Evolutionary conservation across 2,888 invertebrate genomes (phyloP).

Genomic region (Hipparchia semele): DNA sequence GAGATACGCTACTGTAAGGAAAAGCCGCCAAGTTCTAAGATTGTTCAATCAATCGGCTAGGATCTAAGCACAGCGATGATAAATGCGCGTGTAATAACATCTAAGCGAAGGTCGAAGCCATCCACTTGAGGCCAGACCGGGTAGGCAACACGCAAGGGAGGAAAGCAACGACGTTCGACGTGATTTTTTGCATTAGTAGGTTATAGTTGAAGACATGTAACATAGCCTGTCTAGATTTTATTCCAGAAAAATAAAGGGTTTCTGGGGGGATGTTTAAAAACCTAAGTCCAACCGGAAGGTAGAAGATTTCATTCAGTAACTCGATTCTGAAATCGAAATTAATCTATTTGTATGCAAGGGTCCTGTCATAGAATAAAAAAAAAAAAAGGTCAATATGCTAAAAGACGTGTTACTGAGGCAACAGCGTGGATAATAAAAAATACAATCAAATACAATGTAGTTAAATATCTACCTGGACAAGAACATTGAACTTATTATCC

Average conservation of each 20-base stretch:
- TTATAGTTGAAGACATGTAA: too few species aligned
- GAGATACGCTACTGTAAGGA: background rate
- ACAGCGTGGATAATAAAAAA: background rate
- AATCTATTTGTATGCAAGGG: background rate
- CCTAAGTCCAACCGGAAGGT: too few species aligned
- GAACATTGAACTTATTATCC: constrained; percentile 12
- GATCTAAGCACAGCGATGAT: too few species aligned
- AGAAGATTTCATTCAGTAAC: too few species aligned
- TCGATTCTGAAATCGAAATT: background rate
- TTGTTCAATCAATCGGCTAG: too few species aligned
- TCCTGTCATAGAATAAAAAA: background rate
- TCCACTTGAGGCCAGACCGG: constrained; percentile 18
- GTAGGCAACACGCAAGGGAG: background rate
- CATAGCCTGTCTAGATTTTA: too few species aligned
- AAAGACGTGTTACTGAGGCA: background rate
- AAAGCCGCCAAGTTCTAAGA: background rate
- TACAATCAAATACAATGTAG: constrained; percentile 11
- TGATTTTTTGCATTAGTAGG: too few species aligned
- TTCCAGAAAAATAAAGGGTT: too few species aligned
- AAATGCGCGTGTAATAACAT: too few species aligned
- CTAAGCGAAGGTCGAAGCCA: background rate
- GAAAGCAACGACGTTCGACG: too few species aligned
- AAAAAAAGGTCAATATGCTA: background rate
- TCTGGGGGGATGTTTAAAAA: too few species aligned
- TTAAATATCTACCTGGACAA: constrained; percentile 2